Evolutionary conservation across 2,113 vertebrate genomes (phyloP), one percentile per base, ranked within the genome.

Genomic region (Struthidea cinerea): DNA sequence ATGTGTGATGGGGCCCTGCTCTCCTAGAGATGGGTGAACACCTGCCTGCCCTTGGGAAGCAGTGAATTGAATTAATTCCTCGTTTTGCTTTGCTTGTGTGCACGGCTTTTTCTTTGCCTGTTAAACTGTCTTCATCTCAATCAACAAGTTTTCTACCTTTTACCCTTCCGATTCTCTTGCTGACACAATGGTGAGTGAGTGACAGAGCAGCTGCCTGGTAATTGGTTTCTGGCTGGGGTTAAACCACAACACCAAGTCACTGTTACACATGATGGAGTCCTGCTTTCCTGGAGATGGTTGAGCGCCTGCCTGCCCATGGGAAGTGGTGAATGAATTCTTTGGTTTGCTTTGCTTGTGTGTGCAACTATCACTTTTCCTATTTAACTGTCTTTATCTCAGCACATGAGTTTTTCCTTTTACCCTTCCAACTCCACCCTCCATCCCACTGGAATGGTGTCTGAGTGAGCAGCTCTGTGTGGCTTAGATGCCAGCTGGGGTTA

Each of bases 391-490:
- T 53, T 59, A 39, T 59, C 24, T 70, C 50, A 53, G 15, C 20
- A 42, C n/a, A 12, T 3, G 18, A 61, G 28, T 44, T 87, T 71
- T 77, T 23, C n/a, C 14, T 82, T 76, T 55, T 55, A 50, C 35
- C 21, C 49, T 65, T 55, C 33, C 27, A 23, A 3, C 30, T 70
- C 50, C 17, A 0, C 0, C 0, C 20, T 26, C 11, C 8, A 49
- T 55, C 27, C 70, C 59, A 64, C 33, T 20, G 17, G n/a, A 67
- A 60, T 27, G 32, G 27, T 67, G 44, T 9, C 10, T 30, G 22
- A 80, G 26, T 24, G 35, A 87, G 59, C 0, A 0, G 21, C 13
- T 87, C 12, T 67, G 20, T 61, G 52, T 50, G 12, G 20, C 14
- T 60, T 44, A 17, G 41, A 20, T 60, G 9, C 13, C 13, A 13